Conservation (phyloP, 2,797 vertebrate species). For the Sebastolobus altivelis region DNA sequence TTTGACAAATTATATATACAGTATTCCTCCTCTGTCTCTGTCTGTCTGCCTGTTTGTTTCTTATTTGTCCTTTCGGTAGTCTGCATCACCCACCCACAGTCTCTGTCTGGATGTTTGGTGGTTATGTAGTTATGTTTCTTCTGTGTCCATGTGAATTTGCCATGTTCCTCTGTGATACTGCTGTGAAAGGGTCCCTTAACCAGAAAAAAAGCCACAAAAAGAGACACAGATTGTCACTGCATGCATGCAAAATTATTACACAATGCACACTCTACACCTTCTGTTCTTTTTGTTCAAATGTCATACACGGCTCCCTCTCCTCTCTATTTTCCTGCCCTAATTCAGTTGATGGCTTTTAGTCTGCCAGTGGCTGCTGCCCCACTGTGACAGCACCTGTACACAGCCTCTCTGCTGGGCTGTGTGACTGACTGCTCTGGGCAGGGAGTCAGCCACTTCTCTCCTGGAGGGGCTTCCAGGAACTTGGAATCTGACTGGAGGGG, state of each 20-base stretch:
- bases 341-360: slow-evolving; percentile 44
- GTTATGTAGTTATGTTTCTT: slow-evolving; percentile 4
- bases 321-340: slow-evolving; percentile 28
- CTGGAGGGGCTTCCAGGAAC: slow-evolving; percentile 7
- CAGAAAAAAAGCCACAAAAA: not conserved
- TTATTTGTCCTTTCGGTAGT: slow-evolving; percentile 12
- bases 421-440: slow-evolving; percentile 52
- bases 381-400: slow-evolving; percentile 66
- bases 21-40: slow-evolving; percentile 5
- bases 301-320: not conserved
- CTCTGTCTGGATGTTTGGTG: slow-evolving; percentile 1
- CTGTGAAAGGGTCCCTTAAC: not conserved
- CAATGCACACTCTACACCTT: not conserved
- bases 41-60: slow-evolving; percentile 13
- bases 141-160: not conserved
- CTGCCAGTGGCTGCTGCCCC: slow-evolving; percentile 34
- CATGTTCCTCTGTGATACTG: not conserved
- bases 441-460: slow-evolving; percentile 34
- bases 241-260: not conserved
- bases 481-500: slow-evolving; percentile 3
- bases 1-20: slow-evolving; percentile 8
- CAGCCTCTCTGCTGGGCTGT: slow-evolving; percentile 31
- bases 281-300: slow-evolving; percentile 16
- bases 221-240: not conserved
- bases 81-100: slow-evolving; percentile 6